Conservation (phyloP, 92 coral and sea anemone species). For the Phenganax stokvisi region DNA sequence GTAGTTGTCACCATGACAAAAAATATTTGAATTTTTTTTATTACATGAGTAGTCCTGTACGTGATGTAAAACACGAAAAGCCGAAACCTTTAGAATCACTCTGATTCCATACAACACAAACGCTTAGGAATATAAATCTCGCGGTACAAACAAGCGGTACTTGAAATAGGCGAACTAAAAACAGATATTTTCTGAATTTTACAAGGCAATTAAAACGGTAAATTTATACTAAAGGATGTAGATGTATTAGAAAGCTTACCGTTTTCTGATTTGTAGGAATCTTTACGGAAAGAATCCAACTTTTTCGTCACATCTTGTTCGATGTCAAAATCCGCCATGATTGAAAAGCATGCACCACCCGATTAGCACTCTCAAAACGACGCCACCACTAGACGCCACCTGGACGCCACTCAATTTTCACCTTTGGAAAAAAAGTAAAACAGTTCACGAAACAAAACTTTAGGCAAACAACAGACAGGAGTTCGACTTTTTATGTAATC, state of each 20-base stretch:
- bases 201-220: not conserved
- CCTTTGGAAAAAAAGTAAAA: not conserved
- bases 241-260: constrained; percentile 1
- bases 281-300: constrained; percentile 37
- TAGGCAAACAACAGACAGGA: too few relatives aligned
- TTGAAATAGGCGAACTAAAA: not conserved
- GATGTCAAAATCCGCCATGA: constrained; percentile 28
- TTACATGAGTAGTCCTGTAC: too few relatives aligned
- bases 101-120: too few relatives aligned
- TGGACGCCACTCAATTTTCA: not conserved
- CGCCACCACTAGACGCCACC: not conserved
- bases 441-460: too few relatives aligned
- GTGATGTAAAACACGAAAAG: too few relatives aligned
- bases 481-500: too few relatives aligned
- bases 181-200: not conserved
- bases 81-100: too few relatives aligned
- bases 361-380: not conserved
- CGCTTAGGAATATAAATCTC: too few relatives aligned
- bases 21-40: too few relatives aligned
- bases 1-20: not conserved
- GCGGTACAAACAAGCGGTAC: too few relatives aligned
- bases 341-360: constrained; percentile 2
- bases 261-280: constrained; percentile 31
- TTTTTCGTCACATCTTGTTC: constrained; percentile 34
- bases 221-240: not conserved